Base-by-base conservation (phyloP, 35 echinoderm and acorn worm genomes). In the Heliocidaris erythrogramma region DNA sequence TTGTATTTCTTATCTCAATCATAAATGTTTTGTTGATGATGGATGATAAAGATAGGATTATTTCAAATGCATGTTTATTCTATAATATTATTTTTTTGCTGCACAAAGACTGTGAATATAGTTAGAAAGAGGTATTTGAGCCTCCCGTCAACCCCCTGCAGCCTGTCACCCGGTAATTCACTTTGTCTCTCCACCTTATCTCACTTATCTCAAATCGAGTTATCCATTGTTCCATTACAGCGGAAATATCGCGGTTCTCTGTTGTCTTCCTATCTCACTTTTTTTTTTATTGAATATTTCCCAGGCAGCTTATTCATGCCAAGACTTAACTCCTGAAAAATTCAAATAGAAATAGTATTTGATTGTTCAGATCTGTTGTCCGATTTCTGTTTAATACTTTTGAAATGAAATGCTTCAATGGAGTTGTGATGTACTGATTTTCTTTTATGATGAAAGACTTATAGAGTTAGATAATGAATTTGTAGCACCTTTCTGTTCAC, bases 121-220 rank as follows among this genome's bases (percentile, higher is more conserved):
- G 18, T 78, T n/a, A 78, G 65, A 78, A 78, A 78, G 4, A 71
- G 27, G 27, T 27, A 78, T 78, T 78, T 27, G 18, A 27, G 21
- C 21, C 65, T n/a, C 65, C 65, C 65, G 21, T n/a, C 27, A 21
- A 78, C 18, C 65, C 65, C 65, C 65, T 42, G 7, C 2, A 78
- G 65, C 65, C 65, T 78, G 65, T 21, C 6, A 78, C 65, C 65
- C 27, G 8, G 65, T 78, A 78, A 78, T 78, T 78, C 65, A 78
- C 65, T 78, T 78, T 78, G 65, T 78, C 65, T 78, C 65, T 7
- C 27, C n/a, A 27, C 2, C 65, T 78, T 27, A 78, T 78, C 65
- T 78, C 65, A 78, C 65, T 78, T 78, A 78, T 78, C 65, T 78
- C 65, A 78, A 78, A 78, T 78, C 65, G 65, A 78, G 65, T 78